Conservation (phyloP, 2,888 invertebrate genomes). For the Acleris emargana region DNA sequence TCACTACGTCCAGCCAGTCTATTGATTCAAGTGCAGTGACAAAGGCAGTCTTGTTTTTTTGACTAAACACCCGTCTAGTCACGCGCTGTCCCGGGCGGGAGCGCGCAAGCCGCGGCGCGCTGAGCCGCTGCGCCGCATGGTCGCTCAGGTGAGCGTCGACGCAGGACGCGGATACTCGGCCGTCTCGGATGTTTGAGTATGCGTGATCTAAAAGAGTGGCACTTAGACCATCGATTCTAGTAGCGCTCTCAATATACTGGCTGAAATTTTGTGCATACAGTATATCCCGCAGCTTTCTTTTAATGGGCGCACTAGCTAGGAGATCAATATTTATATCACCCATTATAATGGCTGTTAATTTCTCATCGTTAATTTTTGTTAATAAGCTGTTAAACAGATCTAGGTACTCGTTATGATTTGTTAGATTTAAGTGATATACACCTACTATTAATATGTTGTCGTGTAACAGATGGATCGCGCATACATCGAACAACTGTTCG, state of each 20-base stretch:
- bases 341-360: neutral
- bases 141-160: neutral
- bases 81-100: neutral
- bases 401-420: neutral
- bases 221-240: neutral
- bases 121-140: neutral
- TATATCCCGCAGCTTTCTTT: neutral
- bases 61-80: conserved; percentile 3
- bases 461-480: neutral
- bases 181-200: neutral
- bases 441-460: neutral
- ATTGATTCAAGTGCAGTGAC: neutral
- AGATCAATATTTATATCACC: conserved; percentile 8
- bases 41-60: neutral
- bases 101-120: neutral
- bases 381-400: neutral
- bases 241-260: neutral
- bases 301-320: neutral
- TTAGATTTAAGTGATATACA: conserved; percentile 4
- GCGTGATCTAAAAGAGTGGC: conserved; percentile 4
- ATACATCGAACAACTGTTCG: conserved; percentile 6
- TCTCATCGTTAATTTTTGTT: conserved; percentile 1
- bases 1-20: neutral
- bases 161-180: neutral
- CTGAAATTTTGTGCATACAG: neutral